phyloP scores from a whole-genome alignment of 2,113 vertebrate genomes.

The Formicarius rufipectus region DNA sequence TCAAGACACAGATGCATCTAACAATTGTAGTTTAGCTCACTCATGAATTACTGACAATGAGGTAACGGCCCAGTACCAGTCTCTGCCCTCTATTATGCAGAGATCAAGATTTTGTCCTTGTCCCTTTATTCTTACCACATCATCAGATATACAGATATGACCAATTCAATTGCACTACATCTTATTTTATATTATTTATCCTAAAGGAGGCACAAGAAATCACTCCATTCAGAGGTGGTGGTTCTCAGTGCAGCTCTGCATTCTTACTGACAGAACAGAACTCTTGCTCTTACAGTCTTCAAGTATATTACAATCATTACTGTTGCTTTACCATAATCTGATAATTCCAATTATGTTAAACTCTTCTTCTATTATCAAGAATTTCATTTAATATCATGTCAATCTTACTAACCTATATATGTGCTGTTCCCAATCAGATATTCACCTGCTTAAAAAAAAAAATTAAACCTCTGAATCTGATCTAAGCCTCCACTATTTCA shows the following conservation, averaged over 20 bases:
- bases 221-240: rapidly evolving
- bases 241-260: not conserved
- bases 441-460: not conserved
- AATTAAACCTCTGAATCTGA: not conserved
- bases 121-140: not conserved
- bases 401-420: not conserved
- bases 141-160: not conserved
- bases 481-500: not conserved
- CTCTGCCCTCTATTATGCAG: not conserved
- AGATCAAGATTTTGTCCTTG: not conserved
- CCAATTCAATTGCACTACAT: not conserved
- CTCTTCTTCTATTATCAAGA: not conserved
- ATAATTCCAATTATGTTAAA: not conserved
- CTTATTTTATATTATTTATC: not conserved
- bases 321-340: not conserved
- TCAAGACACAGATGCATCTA: not conserved
- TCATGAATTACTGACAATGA: slow-evolving; percentile 26
- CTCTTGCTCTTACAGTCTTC: not conserved
- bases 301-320: not conserved
- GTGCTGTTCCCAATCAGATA: not conserved
- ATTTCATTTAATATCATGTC: not conserved
- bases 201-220: not conserved
- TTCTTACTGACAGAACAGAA: not conserved
- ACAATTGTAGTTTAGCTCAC: not conserved
- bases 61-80: not conserved